Conservation (phyloP, 2,797 vertebrate species). For the Myioborus miniatus region DNA sequence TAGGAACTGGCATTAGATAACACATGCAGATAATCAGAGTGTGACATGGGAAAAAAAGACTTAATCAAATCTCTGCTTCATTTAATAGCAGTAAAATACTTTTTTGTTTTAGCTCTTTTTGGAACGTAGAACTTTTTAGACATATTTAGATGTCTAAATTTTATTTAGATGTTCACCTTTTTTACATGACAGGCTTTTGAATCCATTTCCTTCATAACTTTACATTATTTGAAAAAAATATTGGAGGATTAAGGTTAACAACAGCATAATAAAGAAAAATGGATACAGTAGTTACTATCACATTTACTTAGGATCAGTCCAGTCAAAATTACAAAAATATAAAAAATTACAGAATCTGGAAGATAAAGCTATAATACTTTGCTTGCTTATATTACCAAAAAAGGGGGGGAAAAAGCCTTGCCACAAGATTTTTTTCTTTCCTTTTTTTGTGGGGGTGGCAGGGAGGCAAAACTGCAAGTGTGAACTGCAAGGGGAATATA, state of each 20-base stretch:
- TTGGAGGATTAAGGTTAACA: neutral
- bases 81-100: neutral
- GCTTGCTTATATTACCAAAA: neutral
- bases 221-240: neutral
- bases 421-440: neutral
- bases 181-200: neutral
- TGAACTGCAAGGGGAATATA: neutral
- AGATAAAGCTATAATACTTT: neutral
- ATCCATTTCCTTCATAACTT: neutral
- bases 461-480: neutral
- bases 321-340: neutral
- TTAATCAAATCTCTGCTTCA: neutral
- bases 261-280: neutral
- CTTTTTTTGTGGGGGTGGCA: accelerated
- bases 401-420: neutral
- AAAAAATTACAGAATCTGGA: neutral
- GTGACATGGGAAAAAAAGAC: neutral
- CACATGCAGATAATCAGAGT: neutral
- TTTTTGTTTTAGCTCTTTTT: neutral
- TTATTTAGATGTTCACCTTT: neutral
- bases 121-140: neutral
- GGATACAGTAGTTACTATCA: neutral
- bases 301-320: neutral
- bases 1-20: neutral
- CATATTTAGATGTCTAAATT: neutral